phyloP scores from a whole-genome alignment of 2,113 vertebrate species.

The Rallus limicola region DNA sequence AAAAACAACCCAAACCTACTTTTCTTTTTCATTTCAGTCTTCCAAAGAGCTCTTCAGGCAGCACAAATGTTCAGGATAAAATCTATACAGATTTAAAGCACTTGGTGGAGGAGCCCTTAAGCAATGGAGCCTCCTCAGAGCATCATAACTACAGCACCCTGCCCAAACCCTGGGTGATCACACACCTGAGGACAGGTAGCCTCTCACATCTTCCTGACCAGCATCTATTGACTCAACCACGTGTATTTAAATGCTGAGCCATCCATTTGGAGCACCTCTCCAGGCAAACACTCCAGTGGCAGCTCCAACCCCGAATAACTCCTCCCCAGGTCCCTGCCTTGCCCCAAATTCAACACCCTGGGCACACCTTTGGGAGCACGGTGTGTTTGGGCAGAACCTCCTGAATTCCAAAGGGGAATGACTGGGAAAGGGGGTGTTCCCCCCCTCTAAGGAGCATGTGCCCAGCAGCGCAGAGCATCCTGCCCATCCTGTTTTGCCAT shows the following conservation, averaged over 20 bases:
- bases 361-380: fast-evolving
- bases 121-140: not conserved
- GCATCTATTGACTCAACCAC: fast-evolving
- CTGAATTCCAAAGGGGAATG: not conserved
- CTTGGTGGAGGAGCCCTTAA: not conserved
- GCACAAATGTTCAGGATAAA: not conserved
- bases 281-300: fast-evolving
- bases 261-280: not conserved
- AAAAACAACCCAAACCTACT: too few species aligned
- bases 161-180: fast-evolving
- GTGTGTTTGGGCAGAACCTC: not conserved
- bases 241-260: not conserved
- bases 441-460: not conserved
- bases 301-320: not conserved
- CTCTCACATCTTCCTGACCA: fast-evolving
- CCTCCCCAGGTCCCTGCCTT: not conserved
- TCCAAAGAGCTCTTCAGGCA: fast-evolving
- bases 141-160: not conserved
- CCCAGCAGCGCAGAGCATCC: not conserved
- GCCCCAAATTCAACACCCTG: fast-evolving
- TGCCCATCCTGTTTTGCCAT: not conserved
- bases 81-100: not conserved
- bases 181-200: not conserved
- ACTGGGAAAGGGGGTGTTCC: not conserved
- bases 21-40: not conserved